Evolutionary conservation across 2,888 invertebrate genomes (phyloP).

Genomic region (Orthonevra nobilis): DNA sequence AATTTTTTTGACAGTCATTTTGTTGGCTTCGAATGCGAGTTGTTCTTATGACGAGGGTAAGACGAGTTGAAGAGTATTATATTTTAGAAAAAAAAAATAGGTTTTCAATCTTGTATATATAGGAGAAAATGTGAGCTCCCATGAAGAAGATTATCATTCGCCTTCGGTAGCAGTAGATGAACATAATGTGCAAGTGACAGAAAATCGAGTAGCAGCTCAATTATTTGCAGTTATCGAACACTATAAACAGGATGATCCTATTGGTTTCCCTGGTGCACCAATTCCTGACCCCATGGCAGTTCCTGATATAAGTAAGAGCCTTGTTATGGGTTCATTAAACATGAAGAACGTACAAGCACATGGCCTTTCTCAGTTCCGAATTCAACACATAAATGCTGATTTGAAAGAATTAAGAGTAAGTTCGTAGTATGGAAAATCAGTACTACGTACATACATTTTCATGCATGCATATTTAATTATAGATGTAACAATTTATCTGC

Average conservation of each 20-base stretch:
- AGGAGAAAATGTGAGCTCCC: conserved; percentile 52
- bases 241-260: conserved; percentile 89
- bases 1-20: conserved; percentile 1
- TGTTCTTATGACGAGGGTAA: conserved; percentile 50
- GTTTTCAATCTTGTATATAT: too few relatives aligned
- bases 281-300: conserved; percentile 91
- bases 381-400: conserved; percentile 86
- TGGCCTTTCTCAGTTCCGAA: conserved; percentile 89
- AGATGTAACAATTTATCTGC: too few relatives aligned
- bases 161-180: conserved; percentile 72
- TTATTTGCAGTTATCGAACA: conserved; percentile 87
- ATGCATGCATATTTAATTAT: too few relatives aligned
- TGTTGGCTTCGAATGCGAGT: conserved; percentile 6
- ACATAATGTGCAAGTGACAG: conserved; percentile 80
- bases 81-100: too few relatives aligned
- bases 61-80: too few relatives aligned
- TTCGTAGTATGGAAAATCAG: too few relatives aligned
- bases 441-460: too few relatives aligned
- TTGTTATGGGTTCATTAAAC: conserved; percentile 85
- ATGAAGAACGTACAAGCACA: conserved; percentile 87
- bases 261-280: conserved; percentile 89
- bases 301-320: conserved; percentile 87
- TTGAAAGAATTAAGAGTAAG: conserved; percentile 87
- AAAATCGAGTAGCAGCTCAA: conserved; percentile 87
- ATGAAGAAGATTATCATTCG: conserved; percentile 50